Percentiles rank a stretch among this genome's conserved stretches.
phyloP scores from a whole-genome alignment of 2,797 vertebrate genomes.

The Hydrophis major region DNA sequence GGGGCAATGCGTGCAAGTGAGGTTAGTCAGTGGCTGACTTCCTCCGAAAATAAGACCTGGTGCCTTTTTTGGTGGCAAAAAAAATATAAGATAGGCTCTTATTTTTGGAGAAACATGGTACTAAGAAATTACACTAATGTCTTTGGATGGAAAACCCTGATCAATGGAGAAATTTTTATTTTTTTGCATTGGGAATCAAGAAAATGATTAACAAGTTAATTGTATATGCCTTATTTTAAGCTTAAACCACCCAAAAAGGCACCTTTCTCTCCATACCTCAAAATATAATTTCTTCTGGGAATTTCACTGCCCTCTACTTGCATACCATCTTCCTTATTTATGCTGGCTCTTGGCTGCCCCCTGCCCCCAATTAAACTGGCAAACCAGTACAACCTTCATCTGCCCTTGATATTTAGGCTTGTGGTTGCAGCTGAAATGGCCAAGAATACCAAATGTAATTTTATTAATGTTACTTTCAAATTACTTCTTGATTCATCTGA shows the following conservation, averaged over 20 bases:
- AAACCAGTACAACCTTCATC: not conserved
- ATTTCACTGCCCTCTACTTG: not conserved
- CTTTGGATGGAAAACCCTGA: not conserved
- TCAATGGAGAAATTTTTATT: not conserved
- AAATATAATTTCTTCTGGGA: not conserved
- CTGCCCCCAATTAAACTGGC: not conserved
- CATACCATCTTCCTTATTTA: not conserved
- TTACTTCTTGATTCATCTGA: not conserved
- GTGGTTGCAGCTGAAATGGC: not conserved
- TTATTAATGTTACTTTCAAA: not conserved
- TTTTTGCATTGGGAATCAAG: not conserved
- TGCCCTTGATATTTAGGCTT: not conserved
- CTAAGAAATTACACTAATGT: not conserved
- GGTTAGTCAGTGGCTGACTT: no score
- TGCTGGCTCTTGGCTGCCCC: not conserved
- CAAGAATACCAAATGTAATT: not conserved
- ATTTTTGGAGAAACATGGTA: no score
- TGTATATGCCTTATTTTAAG: not conserved
- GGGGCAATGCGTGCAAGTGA: no score
- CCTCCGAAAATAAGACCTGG: no score
- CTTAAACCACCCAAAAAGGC: not conserved
- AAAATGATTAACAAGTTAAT: not conserved
- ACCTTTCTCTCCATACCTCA: not conserved
- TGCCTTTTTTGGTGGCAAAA: no score
- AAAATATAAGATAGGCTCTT: no score